Evolutionary conservation across 2,797 vertebrate genomes (phyloP).

Genomic region (Nyctalus aviator): DNA sequence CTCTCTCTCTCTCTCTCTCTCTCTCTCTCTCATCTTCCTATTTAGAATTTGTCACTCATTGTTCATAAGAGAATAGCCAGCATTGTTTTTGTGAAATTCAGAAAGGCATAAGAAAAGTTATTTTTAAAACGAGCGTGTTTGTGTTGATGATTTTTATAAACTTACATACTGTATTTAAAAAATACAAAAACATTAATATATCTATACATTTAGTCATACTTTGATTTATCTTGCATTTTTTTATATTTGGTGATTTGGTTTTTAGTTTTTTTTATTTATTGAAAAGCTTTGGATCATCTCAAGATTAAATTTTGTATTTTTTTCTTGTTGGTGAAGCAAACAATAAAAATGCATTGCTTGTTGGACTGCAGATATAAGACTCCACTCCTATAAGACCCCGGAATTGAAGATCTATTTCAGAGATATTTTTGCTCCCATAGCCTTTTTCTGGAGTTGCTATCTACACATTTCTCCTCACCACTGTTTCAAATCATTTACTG

Average conservation of each 20-base stretch:
- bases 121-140: background rate
- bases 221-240: background rate
- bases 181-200: background rate
- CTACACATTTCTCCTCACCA: constrained; percentile 42
- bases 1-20: rapidly evolving
- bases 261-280: constrained; percentile 44
- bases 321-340: constrained; percentile 41
- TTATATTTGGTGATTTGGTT: background rate
- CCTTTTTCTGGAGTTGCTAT: background rate
- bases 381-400: background rate
- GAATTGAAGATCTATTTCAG: background rate
- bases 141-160: background rate
- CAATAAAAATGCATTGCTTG: constrained; percentile 34
- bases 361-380: constrained; percentile 11
- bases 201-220: background rate
- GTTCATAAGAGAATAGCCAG: background rate
- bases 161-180: background rate
- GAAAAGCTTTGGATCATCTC: background rate
- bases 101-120: background rate
- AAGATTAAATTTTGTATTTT: constrained; percentile 51
- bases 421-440: constrained; percentile 39
- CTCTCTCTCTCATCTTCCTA: background rate
- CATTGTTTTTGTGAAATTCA: background rate
- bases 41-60: background rate
- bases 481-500: background rate